Percentiles rank a stretch among this genome's conserved stretches.
Conservation (phyloP, 2,113 vertebrate genomes). For the Ellobius talpinus region DNA sequence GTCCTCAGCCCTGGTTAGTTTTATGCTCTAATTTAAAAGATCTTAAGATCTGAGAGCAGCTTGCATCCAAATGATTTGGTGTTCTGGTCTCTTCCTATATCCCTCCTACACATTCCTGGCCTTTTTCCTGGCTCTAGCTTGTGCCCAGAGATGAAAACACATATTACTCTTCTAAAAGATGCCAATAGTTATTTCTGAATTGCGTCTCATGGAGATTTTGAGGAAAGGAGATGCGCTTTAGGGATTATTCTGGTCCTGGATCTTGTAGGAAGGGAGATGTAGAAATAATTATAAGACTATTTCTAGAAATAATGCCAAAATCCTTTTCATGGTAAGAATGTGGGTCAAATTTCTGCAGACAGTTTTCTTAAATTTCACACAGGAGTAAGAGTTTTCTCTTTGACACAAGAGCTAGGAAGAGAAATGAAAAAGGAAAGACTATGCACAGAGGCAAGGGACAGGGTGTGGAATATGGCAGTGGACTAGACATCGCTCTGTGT, state of each 20-base stretch:
- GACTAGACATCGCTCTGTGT: not conserved
- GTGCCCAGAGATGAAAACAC: slow-evolving; percentile 3
- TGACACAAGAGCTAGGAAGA: not conserved
- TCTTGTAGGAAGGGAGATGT: not conserved
- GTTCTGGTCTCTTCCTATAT: not conserved
- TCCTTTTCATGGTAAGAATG: not conserved
- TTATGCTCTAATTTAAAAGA: not conserved
- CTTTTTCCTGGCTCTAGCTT: not conserved
- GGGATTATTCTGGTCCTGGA: not conserved
- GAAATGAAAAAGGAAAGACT: not conserved
- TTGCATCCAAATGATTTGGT: not conserved
- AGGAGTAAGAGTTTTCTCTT: not conserved
- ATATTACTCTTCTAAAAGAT: slow-evolving; percentile 15
- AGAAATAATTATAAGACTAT: slow-evolving; percentile 14
- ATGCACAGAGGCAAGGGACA: not conserved
- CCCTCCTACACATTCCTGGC: not conserved
- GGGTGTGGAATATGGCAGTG: not conserved
- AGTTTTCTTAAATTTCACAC: not conserved
- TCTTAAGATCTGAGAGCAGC: not conserved
- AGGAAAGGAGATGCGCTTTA: not conserved
- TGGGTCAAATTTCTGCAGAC: not conserved
- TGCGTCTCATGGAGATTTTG: not conserved
- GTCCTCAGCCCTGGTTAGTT: not conserved
- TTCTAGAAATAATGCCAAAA: not conserved
- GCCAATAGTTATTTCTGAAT: slow-evolving; percentile 9